Evolutionary conservation across 2,888 invertebrate species (phyloP).

Genomic region (Parnassius glacialis): DNA sequence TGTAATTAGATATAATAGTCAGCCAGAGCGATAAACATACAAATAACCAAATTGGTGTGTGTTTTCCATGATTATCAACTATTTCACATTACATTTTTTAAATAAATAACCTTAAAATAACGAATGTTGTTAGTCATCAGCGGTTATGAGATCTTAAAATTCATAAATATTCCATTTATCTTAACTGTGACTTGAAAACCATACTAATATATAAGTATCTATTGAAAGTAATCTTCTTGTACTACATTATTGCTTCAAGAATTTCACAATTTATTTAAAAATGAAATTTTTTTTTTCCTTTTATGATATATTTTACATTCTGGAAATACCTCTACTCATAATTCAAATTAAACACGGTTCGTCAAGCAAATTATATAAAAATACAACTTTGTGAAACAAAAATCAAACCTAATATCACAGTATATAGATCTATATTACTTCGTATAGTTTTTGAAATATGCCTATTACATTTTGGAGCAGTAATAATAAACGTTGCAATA

Average conservation of each 20-base stretch:
- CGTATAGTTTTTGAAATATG: neutral
- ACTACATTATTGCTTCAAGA: neutral
- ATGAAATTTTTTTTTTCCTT: neutral
- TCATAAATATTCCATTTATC: too few relatives aligned
- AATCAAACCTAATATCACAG: neutral
- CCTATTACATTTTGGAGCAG: conserved; percentile 9
- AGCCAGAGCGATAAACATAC: too few relatives aligned
- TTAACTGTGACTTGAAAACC: too few relatives aligned
- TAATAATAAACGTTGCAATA: conserved; percentile 26
- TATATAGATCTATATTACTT: neutral
- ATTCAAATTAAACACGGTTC: conserved; percentile 6
- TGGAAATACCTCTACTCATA: conserved; percentile 14
- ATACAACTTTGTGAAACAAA: neutral
- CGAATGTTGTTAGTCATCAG: too few relatives aligned
- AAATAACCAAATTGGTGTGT: too few relatives aligned
- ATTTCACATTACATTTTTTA: too few relatives aligned
- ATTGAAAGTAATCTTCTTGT: too few relatives aligned
- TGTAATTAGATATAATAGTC: too few relatives aligned
- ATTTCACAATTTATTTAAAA: neutral
- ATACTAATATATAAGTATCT: too few relatives aligned
- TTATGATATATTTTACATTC: conserved; percentile 5
- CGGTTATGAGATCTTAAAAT: too few relatives aligned
- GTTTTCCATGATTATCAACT: too few relatives aligned
- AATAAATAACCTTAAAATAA: too few relatives aligned
- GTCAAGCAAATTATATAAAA: neutral